Base-by-base conservation (phyloP, 92 coral and sea anemone species). In the Epizoanthus scotinus region DNA sequence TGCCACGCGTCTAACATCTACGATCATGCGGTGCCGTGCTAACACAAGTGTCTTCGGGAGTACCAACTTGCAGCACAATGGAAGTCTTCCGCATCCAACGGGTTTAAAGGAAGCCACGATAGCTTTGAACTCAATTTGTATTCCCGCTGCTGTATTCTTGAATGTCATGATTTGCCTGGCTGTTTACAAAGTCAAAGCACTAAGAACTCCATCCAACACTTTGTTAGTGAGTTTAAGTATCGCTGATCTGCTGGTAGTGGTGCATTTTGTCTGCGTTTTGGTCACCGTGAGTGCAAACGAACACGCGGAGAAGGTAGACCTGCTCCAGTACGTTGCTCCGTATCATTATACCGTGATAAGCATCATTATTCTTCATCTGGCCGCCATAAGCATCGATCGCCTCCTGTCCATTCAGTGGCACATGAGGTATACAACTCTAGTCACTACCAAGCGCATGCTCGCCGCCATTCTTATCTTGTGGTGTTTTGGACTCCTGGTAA, bases 301-400 rank as follows among this genome's bases (percentile, higher is more conserved):
- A 5, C 14, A 21, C 12, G 38, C 24, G 14, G 67, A 26, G 6
- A 12, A 4, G 25, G 0, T 0, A 13, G 25, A 21, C 5, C 6
- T 60, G 31, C 40, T 55, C 3, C 24, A 9, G 8, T 59, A 60
- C 67, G 61, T 59, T 5, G 69, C 81, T 19, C 81, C 55, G 40
- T 75, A 38, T 24, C 81, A 75, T 18, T 75, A 75, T 22, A n/a
- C 9, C 9, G 40, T 75, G 15, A 40, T 47, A 36, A 59, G 19
- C 6, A 40, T 75, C 31, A 75, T 59, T 31, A 59, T 75, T 6
- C 44, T 59, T 15, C 81, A 75, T 24, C 36, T 75, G 55, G 81
- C 81, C 20, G 81, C 81, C 14, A 36, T 75, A 14, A 75, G 81
- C 69, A 60, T 75, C 22, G 81, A 75, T 60, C 81, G 81, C 55